Base-by-base conservation (phyloP, 37 sponge, comb jelly and placozoan genomes). In the Aplysina aerophoba region DNA sequence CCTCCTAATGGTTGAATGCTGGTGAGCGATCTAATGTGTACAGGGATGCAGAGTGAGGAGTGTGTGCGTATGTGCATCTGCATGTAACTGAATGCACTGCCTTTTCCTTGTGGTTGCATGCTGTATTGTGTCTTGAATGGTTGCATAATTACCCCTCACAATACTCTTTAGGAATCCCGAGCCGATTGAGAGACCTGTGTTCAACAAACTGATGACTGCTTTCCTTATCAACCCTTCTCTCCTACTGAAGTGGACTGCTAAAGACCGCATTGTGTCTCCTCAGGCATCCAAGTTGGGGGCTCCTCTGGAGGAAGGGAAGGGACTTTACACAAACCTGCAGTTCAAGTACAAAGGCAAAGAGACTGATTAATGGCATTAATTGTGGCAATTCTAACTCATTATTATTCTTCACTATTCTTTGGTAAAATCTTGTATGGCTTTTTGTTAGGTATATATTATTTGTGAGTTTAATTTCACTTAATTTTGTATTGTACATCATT, bases 1-100 rank as follows among this genome's bases (percentile, higher is more conserved):
- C 71, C 28, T 34, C 17, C 1, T 30, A 4, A 69, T 69, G 71
- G 34, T 69, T 34, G 34, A 69, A 6, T 69, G 71, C 34, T 69
- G 71, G 71, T 69, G 33, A 69, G 71, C 8, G n/a, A n/a, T n/a
- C n/a, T n/a, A n/a, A 30, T 65, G 66, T 65, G 66, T 65, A 20
- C 12, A 30, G 66, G 22, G 27, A 25, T 30, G 66, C 22, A 65
- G 66, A 30, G 66, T 57, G 59, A 15, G 27, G 30, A 12, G 28
- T 69, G 71, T 69, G 71, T 69, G 71, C 6, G 28, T 8, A 25
- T 62, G 25, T 27, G 63, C 11, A 62, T 62, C 4, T 8, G 11
- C 63, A 25, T 4, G 12, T 62, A 62, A 27, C 12, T 62, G 4
- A 62, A 13, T 4, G 4, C n/a, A 62, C 12, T 6, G 4, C 25